Evolutionary conservation across 2,888 invertebrate species (phyloP).

Genomic region (Horisme vitalbata): DNA sequence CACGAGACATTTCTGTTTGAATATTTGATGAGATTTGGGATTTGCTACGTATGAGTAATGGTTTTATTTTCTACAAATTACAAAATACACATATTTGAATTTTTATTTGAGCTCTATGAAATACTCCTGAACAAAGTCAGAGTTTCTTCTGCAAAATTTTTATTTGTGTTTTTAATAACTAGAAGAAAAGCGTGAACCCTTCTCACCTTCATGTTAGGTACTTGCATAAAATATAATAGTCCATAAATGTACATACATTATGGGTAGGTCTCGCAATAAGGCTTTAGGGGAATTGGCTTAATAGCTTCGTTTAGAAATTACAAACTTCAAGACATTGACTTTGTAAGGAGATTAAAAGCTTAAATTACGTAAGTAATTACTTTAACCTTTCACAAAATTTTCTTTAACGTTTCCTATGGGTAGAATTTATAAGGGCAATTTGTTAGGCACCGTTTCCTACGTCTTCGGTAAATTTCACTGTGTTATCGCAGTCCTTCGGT

Average conservation of each 20-base stretch:
- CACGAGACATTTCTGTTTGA: slow-evolving; percentile 16
- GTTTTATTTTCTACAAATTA: slow-evolving; percentile 10
- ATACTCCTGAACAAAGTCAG: too few relatives aligned
- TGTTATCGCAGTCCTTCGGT: slow-evolving; percentile 23
- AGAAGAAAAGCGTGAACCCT: too few relatives aligned
- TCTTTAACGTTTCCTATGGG: slow-evolving; percentile 38
- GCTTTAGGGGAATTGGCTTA: slow-evolving; percentile 33
- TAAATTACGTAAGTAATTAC: slow-evolving; percentile 51
- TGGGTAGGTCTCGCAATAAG: slow-evolving; percentile 26
- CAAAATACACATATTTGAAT: background rate
- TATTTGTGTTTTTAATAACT: too few relatives aligned
- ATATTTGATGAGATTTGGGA: slow-evolving; percentile 20
- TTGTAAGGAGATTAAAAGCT: slow-evolving; percentile 47
- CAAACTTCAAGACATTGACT: slow-evolving; percentile 47
- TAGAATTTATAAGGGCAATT: slow-evolving; percentile 37
- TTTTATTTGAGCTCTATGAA: background rate
- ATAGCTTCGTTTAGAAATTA: slow-evolving; percentile 44
- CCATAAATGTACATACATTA: too few relatives aligned
- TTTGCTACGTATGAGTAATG: slow-evolving; percentile 13
- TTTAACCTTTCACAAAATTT: slow-evolving; percentile 44
- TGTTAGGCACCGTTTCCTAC: slow-evolving; percentile 37
- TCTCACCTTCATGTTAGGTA: too few relatives aligned
- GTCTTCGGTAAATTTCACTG: slow-evolving; percentile 27
- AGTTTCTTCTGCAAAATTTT: too few relatives aligned
- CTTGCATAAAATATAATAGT: too few relatives aligned